phyloP scores from a whole-genome alignment of 2,113 vertebrate genomes.

The Lamprologus lemairii region DNA sequence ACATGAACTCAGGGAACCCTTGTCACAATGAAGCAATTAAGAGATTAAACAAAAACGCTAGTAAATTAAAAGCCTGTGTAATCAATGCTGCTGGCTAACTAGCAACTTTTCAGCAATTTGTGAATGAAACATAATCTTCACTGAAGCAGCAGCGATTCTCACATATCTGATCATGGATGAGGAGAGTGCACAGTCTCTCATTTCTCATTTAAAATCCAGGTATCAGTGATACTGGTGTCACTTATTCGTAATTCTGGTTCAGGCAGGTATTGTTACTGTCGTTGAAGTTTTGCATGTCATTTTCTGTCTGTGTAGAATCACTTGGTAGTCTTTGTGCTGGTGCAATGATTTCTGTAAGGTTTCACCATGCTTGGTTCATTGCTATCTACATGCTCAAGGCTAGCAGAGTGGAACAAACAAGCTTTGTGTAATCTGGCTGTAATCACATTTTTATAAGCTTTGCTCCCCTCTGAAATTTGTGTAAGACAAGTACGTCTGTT shows the following conservation, averaged over 20 bases:
- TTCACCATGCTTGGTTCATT: neutral
- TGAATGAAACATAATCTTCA: neutral
- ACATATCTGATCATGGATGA: neutral
- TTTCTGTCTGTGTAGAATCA: neutral
- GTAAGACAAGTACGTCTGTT: neutral
- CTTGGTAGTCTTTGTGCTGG: neutral
- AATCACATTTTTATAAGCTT: constrained; percentile 4
- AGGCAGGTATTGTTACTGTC: neutral
- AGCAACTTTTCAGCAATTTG: neutral
- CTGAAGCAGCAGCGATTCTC: neutral
- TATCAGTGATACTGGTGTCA: neutral
- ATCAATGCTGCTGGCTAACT: neutral
- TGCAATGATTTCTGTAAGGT: neutral
- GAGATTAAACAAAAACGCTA: neutral
- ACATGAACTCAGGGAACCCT: neutral
- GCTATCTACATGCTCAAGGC: neutral
- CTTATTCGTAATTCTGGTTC: neutral
- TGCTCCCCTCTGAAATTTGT: neutral
- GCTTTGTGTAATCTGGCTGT: neutral
- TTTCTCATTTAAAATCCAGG: neutral
- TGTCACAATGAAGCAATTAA: neutral
- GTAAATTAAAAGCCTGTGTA: neutral
- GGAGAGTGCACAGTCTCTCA: neutral
- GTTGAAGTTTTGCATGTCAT: neutral
- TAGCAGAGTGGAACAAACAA: neutral